These are phyloP conservation scores for Chlamydotis undulata DNA, from an alignment of 2,113 vertebrate genomes.

Conservation along the genomic window DNA sequence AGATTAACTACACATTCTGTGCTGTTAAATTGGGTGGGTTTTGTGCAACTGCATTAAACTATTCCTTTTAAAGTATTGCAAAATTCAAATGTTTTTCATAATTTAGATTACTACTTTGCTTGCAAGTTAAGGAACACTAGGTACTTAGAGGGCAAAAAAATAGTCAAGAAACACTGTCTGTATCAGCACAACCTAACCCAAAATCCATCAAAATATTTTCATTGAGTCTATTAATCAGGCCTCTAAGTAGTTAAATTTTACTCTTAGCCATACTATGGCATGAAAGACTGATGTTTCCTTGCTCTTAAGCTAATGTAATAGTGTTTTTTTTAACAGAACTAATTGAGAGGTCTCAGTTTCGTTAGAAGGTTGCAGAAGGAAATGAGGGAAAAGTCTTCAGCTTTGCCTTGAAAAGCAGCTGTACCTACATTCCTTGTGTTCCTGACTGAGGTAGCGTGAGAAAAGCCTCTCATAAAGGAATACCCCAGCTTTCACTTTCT, in stretches of 20 bases:
- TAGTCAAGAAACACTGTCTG: not conserved
- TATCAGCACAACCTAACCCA: not conserved
- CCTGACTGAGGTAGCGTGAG: not conserved
- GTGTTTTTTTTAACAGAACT: not conserved
- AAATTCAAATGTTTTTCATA: not conserved
- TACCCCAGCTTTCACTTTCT: not conserved
- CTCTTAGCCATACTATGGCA: not conserved
- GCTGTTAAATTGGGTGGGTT: not conserved
- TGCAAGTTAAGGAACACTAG: not conserved
- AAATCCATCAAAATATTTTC: not conserved
- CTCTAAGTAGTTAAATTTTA: not conserved
- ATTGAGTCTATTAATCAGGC: not conserved
- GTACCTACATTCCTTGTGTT: not conserved
- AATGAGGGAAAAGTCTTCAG: not conserved
- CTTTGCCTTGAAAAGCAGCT: not conserved
- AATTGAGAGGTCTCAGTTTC: not conserved
- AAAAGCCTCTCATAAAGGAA: not conserved
- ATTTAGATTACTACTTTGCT: not conserved
- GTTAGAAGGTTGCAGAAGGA: not conserved
- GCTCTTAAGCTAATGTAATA: not conserved
- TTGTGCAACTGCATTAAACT: not conserved
- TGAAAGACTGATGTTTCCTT: not conserved
- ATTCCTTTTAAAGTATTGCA: not conserved
- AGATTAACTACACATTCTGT: not conserved
- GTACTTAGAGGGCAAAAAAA: not conserved